phyloP scores from a whole-genome alignment of 1,140 invertebrate species.

The Diabrotica undecimpunctata region DNA sequence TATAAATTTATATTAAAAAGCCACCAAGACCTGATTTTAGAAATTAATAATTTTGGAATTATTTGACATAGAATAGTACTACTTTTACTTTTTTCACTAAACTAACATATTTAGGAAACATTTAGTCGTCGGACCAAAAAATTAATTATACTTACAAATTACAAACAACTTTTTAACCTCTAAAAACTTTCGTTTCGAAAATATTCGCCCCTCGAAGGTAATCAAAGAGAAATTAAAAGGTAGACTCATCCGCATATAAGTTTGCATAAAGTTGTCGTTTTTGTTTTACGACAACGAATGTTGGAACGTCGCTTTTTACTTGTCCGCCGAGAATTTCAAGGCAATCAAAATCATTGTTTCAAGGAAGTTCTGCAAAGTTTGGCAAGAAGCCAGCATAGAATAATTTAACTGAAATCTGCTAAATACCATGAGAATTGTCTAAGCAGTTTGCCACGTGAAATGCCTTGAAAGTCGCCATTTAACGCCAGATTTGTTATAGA shows the following conservation, averaged over 20 bases:
- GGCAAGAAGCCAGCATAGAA: slow-evolving; percentile 25
- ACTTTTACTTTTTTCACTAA: too few relatives aligned
- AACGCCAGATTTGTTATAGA: slow-evolving; percentile 16
- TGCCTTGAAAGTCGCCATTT: slow-evolving; percentile 22
- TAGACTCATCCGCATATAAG: slow-evolving; percentile 20
- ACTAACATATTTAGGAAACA: too few relatives aligned
- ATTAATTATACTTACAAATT: too few relatives aligned
- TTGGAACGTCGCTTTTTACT: slow-evolving; percentile 27
- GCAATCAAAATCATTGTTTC: slow-evolving; percentile 39
- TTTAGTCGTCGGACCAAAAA: too few relatives aligned
- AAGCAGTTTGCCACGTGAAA: slow-evolving; percentile 27
- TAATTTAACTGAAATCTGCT: slow-evolving; percentile 37
- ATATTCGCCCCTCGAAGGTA: not conserved
- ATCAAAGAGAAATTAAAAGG: slow-evolving; percentile 14
- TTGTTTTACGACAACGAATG: slow-evolving; percentile 30
- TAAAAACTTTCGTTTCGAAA: too few relatives aligned
- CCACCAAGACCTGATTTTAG: too few relatives aligned
- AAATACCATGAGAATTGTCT: slow-evolving; percentile 38
- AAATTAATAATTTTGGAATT: too few relatives aligned
- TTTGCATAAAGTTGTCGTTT: slow-evolving; percentile 33
- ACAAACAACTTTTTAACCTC: too few relatives aligned
- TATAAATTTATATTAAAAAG: too few relatives aligned
- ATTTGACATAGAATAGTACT: too few relatives aligned
- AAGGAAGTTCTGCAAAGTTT: slow-evolving; percentile 30
- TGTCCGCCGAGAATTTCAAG: slow-evolving; percentile 29